Percentiles rank a stretch among this genome's conserved stretches.
These are phyloP conservation scores for Hydriomena furcata DNA, from an alignment of 2,888 invertebrate species.

Conservation along the genomic window DNA sequence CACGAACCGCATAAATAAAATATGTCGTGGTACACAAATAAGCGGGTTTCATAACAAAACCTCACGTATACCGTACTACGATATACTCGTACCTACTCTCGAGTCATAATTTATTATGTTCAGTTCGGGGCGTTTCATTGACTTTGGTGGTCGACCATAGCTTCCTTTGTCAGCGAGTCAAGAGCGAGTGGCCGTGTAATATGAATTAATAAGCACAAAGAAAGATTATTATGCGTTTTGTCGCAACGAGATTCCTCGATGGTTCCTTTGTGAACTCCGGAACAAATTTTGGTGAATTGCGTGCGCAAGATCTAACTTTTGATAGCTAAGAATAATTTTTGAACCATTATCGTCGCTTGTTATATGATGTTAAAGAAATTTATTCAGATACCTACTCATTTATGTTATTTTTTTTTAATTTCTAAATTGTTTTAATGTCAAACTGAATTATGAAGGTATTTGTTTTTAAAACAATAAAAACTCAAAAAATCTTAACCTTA, in stretches of 20 bases:
- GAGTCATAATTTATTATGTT: conserved; percentile 79
- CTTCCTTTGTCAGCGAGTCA: conserved; percentile 74
- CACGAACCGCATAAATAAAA: conserved; percentile 67
- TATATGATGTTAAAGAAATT: background rate
- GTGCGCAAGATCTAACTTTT: conserved; percentile 50
- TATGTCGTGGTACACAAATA: conserved; percentile 77
- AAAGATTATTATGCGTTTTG: conserved; percentile 76
- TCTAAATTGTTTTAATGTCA: too few species aligned
- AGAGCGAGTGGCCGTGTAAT: conserved; percentile 81
- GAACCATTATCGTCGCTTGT: conserved; percentile 47
- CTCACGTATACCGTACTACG: conserved; percentile 52
- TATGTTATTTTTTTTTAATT: background rate
- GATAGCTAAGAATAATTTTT: conserved; percentile 34
- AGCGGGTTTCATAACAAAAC: conserved; percentile 65
- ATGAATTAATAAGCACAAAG: conserved; percentile 83
- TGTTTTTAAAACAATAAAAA: too few species aligned
- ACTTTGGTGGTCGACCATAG: conserved; percentile 72
- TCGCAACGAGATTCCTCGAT: conserved; percentile 59
- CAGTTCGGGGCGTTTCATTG: conserved; percentile 75
- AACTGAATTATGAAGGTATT: too few species aligned
- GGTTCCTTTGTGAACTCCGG: conserved; percentile 66
- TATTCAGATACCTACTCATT: background rate
- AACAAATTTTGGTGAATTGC: conserved; percentile 76
- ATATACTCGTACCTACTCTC: conserved; percentile 64
- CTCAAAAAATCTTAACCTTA: too few species aligned